Percentiles rank a stretch among this genome's conserved stretches.
These are phyloP conservation scores for Thalassophryne amazonica DNA, from an alignment of 2,797 vertebrate species.

Conservation along the genomic window DNA sequence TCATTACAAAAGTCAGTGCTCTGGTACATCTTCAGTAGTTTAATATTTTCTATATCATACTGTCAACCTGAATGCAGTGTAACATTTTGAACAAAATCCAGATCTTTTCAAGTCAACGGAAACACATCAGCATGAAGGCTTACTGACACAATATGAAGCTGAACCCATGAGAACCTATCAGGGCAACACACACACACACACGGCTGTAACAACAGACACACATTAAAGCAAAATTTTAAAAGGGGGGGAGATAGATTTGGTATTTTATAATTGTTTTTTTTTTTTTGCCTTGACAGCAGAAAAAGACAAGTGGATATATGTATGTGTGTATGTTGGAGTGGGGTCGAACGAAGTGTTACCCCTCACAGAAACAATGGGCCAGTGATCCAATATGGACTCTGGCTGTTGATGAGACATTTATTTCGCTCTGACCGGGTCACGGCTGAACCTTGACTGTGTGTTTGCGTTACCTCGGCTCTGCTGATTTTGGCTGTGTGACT, in stretches of 20 bases:
- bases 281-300: neutral
- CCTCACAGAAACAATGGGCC: slow-evolving; percentile 49
- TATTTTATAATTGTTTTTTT: too few relatives aligned
- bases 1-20: neutral
- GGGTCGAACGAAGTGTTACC: slow-evolving; percentile 25
- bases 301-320: too few relatives aligned
- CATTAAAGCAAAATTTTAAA: too few relatives aligned
- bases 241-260: too few relatives aligned
- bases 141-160: too few relatives aligned
- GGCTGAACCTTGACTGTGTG: slow-evolving; percentile 39
- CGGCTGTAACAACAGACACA: too few relatives aligned
- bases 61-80: neutral
- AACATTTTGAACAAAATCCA: too few relatives aligned
- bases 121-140: too few relatives aligned
- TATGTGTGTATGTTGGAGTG: neutral
- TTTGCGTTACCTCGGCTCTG: slow-evolving; percentile 38
- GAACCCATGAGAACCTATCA: too few relatives aligned
- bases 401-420: slow-evolving; percentile 43
- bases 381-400: slow-evolving; percentile 67
- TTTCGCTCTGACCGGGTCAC: slow-evolving; percentile 48
- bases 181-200: too few relatives aligned
- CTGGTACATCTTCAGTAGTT: neutral
- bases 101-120: too few relatives aligned
- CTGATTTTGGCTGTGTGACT: slow-evolving; percentile 33
- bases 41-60: neutral